Evolutionary conservation across 2,113 vertebrate species (phyloP).

Genomic region (Epinephelus cyanopodus): DNA sequence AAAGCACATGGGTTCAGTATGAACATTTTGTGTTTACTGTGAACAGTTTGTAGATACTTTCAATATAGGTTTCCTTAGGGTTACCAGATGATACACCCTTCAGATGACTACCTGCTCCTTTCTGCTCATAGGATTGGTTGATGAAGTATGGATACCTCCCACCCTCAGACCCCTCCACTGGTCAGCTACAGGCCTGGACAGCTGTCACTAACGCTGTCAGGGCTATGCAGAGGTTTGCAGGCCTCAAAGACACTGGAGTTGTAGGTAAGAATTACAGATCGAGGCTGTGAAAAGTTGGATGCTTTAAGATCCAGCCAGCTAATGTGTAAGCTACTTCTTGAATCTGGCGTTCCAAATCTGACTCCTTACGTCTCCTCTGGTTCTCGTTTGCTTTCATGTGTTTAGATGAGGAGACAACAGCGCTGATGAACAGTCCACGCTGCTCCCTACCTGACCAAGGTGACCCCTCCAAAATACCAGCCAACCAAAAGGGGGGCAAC

Average conservation of each 20-base stretch:
- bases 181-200: slow-evolving; percentile 84
- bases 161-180: slow-evolving; percentile 78
- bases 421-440: slow-evolving; percentile 81
- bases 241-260: slow-evolving; percentile 81
- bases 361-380: neutral
- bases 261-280: slow-evolving; percentile 67
- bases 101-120: neutral
- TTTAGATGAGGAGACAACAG: slow-evolving; percentile 80
- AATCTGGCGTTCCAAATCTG: neutral
- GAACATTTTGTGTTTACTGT: neutral
- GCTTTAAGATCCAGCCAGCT: neutral
- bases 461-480: slow-evolving; percentile 6
- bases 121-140: slow-evolving; percentile 79
- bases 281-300: neutral
- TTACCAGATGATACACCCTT: neutral
- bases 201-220: slow-evolving; percentile 82
- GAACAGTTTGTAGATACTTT: neutral
- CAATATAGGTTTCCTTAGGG: neutral
- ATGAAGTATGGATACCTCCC: slow-evolving; percentile 85
- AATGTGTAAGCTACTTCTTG: neutral
- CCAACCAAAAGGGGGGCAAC: slow-evolving; percentile 22
- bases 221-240: slow-evolving; percentile 85
- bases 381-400: neutral
- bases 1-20: neutral
- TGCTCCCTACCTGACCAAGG: slow-evolving; percentile 85